phyloP scores from a whole-genome alignment of 64 coral and sea anemone genomes.

The Montipora sp. region DNA sequence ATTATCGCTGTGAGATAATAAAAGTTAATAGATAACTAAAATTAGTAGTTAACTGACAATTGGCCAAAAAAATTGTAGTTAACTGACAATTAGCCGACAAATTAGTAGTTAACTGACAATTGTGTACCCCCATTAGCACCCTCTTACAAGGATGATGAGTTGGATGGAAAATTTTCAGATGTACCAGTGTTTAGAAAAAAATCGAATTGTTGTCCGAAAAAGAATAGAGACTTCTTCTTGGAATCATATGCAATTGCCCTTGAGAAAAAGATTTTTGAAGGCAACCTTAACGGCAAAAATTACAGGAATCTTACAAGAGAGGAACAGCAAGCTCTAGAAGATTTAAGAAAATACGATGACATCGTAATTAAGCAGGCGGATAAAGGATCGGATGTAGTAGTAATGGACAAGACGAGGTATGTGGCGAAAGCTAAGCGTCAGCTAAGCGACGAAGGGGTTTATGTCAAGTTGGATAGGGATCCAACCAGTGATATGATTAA shows the following conservation, averaged over 20 bases:
- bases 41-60: no score
- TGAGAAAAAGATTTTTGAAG: slow-evolving; percentile 13
- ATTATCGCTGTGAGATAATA: no score
- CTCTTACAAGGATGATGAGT: slow-evolving; percentile 1
- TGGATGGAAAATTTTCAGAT: not conserved
- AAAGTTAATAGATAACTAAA: no score
- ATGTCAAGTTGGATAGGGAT: no score
- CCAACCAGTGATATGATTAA: no score
- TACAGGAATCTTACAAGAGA: slow-evolving; percentile 14
- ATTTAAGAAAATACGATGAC: slow-evolving; percentile 19
- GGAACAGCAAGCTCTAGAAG: not conserved
- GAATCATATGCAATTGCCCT: slow-evolving; percentile 12
- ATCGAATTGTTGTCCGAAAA: slow-evolving; percentile 18
- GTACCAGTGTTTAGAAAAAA: slow-evolving; percentile 28
- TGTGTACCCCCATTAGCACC: no score
- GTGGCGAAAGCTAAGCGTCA: no score
- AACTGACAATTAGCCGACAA: no score
- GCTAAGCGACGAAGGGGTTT: no score
- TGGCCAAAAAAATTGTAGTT: no score
- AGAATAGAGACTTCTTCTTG: slow-evolving; percentile 28
- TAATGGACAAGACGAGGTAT: not conserved
- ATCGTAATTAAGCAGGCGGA: slow-evolving; percentile 27
- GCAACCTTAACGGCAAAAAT: not conserved
- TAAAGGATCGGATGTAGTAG: not conserved
- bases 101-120: no score